These are phyloP conservation scores for Tenebrio molitor DNA, from an alignment of 1,140 invertebrate species.

Conservation along the genomic window DNA sequence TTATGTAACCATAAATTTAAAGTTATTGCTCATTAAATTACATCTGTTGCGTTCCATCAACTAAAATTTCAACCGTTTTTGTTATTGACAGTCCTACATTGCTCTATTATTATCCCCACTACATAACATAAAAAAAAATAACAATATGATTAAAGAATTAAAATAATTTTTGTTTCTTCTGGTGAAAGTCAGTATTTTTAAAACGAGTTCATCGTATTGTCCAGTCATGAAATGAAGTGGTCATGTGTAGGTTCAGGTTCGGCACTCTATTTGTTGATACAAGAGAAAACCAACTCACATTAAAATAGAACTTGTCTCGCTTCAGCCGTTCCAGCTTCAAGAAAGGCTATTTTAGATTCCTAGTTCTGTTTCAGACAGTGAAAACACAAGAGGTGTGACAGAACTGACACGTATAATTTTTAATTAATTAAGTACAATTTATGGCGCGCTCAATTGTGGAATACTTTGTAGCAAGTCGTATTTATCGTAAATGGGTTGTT, in stretches of 20 bases:
- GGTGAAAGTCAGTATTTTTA: conserved; percentile 7
- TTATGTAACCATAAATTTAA: no score
- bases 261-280: conserved; percentile 3
- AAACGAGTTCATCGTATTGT: conserved; percentile 2
- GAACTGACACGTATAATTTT: background rate
- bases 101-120: no score
- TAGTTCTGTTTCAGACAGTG: background rate
- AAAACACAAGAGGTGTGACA: background rate
- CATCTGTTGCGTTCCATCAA: no score
- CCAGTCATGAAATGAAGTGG: background rate
- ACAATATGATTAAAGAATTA: no score
- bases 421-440: no score
- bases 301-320: conserved; percentile 25
- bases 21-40: no score
- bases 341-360: background rate
- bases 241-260: conserved; percentile 1
- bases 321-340: background rate
- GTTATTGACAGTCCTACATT: no score
- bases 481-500: no score
- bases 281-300: conserved; percentile 22
- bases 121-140: no score
- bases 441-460: no score
- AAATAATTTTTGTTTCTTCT: background rate
- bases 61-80: no score
- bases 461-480: no score